phyloP scores from a whole-genome alignment of 30 jellyfish, hydroid and myxozoan species.

The Clytia hemisphaerica region DNA sequence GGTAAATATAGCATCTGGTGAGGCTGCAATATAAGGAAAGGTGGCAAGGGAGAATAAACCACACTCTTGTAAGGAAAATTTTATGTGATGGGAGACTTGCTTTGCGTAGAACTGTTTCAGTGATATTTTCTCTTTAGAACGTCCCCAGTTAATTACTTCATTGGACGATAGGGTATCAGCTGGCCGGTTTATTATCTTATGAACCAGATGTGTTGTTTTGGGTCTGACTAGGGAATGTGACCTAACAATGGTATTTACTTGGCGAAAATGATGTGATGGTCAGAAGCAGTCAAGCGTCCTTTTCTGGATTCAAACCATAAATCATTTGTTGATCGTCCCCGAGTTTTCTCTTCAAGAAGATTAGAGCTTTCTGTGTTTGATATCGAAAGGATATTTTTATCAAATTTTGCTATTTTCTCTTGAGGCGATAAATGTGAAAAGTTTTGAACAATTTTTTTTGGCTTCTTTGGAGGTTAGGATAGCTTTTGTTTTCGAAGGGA shows the following conservation, averaged over 20 bases:
- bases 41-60: slow-evolving; percentile 9
- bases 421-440: too few relatives aligned
- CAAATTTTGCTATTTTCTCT: too few relatives aligned
- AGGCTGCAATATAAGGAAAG: slow-evolving; percentile 37
- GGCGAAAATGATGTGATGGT: slow-evolving; percentile 25
- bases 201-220: slow-evolving; percentile 22
- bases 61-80: neutral
- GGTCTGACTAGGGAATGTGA: neutral
- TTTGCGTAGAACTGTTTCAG: slow-evolving; percentile 13
- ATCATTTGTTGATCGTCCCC: slow-evolving; percentile 15
- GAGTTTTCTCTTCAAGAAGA: slow-evolving; percentile 16
- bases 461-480: too few relatives aligned
- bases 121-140: slow-evolving; percentile 18
- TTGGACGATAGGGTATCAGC: too few relatives aligned
- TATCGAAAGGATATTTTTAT: too few relatives aligned
- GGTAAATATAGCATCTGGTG: slow-evolving; percentile 35
- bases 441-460: too few relatives aligned
- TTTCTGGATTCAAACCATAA: slow-evolving; percentile 23
- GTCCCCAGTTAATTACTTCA: slow-evolving; percentile 43
- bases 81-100: slow-evolving; percentile 16
- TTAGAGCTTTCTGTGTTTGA: too few relatives aligned
- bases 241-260: slow-evolving; percentile 25
- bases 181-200: neutral
- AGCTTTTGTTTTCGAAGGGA: too few relatives aligned
- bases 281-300: slow-evolving; percentile 47